Conservation (phyloP, 2,113 vertebrate genomes). For the Hymenochirus boettgeri region DNA sequence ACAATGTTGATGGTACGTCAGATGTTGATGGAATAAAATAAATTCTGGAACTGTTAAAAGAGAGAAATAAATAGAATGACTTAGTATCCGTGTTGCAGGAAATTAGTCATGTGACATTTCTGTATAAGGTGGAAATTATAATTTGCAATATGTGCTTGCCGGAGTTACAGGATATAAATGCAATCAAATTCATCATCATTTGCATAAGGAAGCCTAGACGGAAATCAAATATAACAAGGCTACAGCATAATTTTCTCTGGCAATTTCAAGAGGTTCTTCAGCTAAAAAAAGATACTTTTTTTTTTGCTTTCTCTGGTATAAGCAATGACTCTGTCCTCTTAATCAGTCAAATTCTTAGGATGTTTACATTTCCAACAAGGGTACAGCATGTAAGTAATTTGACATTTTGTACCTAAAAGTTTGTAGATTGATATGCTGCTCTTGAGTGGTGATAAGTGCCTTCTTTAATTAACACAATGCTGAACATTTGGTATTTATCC, state of each 20-base stretch:
- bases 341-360: conserved; percentile 35
- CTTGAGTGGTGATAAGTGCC: conserved; percentile 28
- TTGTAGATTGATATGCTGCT: conserved; percentile 29
- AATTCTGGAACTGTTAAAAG: not conserved
- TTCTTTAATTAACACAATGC: conserved; percentile 29
- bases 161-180: conserved; percentile 29
- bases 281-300: conserved; percentile 36
- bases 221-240: conserved; percentile 40
- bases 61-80: conserved; percentile 2
- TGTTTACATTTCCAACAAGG: conserved; percentile 21
- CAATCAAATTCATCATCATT: conserved; percentile 38
- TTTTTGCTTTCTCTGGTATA: conserved; percentile 23
- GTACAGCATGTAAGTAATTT: conserved; percentile 37
- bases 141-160: conserved; percentile 23
- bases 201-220: conserved; percentile 40
- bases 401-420: conserved; percentile 21
- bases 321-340: conserved; percentile 39
- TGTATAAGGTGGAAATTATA: conserved; percentile 20
- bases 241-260: conserved; percentile 37
- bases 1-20: not conserved
- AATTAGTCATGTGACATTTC: conserved; percentile 23
- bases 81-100: conserved; percentile 3
- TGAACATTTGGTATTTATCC: conserved; percentile 35
- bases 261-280: conserved; percentile 42
- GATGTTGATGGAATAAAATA: not conserved